Conservation (phyloP, 2,113 vertebrate genomes). For the Hirundichthys speculiger region DNA sequence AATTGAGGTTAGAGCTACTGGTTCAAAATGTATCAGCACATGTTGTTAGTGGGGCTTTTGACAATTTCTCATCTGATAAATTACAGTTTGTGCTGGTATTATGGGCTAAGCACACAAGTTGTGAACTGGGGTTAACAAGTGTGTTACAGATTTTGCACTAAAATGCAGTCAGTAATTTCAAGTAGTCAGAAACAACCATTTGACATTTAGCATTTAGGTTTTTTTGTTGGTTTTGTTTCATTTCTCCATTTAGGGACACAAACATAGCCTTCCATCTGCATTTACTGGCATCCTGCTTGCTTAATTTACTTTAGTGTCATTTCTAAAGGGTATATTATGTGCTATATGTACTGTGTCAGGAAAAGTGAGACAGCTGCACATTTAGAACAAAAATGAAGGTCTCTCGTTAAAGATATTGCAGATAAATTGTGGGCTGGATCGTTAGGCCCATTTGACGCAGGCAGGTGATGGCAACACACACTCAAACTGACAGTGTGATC, state of each 20-base stretch:
- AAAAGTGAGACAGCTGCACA: not conserved
- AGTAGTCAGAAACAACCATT: not conserved
- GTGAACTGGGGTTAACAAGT: slow-evolving; percentile 13
- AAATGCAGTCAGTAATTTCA: slow-evolving; percentile 22
- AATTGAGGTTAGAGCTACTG: not conserved
- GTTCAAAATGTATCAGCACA: slow-evolving; percentile 7
- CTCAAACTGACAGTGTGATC: slow-evolving; percentile 38
- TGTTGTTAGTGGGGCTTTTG: slow-evolving; percentile 11
- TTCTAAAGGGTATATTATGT: slow-evolving; percentile 9
- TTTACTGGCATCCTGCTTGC: slow-evolving; percentile 2
- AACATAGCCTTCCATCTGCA: not conserved
- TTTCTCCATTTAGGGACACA: not conserved
- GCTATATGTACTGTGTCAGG: not conserved
- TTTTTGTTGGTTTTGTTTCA: not conserved
- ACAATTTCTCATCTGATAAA: slow-evolving; percentile 8
- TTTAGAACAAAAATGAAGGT: slow-evolving; percentile 29
- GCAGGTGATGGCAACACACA: slow-evolving; percentile 42
- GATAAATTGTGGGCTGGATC: slow-evolving; percentile 34
- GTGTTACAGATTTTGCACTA: slow-evolving; percentile 35
- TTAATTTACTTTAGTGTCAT: slow-evolving; percentile 20
- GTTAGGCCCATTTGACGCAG: slow-evolving; percentile 43
- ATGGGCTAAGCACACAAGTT: not conserved
- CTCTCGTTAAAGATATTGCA: slow-evolving; percentile 31
- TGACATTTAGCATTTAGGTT: not conserved
- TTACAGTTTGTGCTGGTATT: not conserved